phyloP scores from a whole-genome alignment of 2,113 vertebrate species.

The Tupaia chinensis region DNA sequence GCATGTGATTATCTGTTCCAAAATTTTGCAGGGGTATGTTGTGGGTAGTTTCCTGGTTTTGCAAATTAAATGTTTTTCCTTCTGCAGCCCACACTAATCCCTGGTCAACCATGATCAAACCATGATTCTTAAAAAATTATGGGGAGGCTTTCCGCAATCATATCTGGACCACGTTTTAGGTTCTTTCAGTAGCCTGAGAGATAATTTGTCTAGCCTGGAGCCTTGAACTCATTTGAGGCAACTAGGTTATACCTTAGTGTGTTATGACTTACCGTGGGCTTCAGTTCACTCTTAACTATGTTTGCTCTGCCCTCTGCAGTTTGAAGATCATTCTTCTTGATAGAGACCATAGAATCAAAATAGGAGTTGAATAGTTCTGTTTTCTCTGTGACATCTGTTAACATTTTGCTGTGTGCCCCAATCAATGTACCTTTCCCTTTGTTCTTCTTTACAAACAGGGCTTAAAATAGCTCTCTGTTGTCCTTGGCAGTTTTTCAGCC shows the following conservation, averaged over 20 bases:
- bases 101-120: background rate
- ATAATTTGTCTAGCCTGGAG: slow-evolving; percentile 42
- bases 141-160: background rate
- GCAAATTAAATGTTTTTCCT: background rate
- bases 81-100: background rate
- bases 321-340: slow-evolving; percentile 72
- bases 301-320: slow-evolving; percentile 61
- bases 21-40: background rate
- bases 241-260: slow-evolving; percentile 11
- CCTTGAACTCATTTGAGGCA: slow-evolving; percentile 62
- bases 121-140: background rate
- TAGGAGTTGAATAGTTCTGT: slow-evolving; percentile 65
- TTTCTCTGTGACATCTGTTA: slow-evolving; percentile 78
- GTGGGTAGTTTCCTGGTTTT: background rate
- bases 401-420: slow-evolving; percentile 73
- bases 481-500: slow-evolving; percentile 76
- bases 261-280: slow-evolving; percentile 41
- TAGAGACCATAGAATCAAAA: slow-evolving; percentile 72
- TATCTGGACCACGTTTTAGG: background rate
- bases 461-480: slow-evolving; percentile 79
- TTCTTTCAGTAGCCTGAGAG: slow-evolving; percentile 32
- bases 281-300: slow-evolving; percentile 36
- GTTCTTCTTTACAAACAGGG: slow-evolving; percentile 78
- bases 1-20: background rate
- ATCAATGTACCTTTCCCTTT: slow-evolving; percentile 77